Conservation (phyloP, 2,888 invertebrate species). For the Macrostomum cliftonense region DNA sequence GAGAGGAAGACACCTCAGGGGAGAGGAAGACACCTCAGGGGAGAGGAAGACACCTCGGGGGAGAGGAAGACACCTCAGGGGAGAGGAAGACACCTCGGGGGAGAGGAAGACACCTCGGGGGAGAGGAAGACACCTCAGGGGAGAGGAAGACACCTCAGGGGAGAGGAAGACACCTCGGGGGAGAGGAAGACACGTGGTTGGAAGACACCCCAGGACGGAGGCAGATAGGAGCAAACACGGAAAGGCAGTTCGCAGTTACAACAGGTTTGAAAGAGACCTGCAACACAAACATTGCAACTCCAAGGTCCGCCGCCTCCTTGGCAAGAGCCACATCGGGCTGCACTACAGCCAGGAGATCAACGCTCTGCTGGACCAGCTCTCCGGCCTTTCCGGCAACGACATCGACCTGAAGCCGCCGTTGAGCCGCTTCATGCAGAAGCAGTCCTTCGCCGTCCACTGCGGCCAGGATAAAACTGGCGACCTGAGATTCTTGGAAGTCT, state of each 20-base stretch:
- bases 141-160: too few species aligned
- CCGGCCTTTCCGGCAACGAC: slow-evolving; percentile 86
- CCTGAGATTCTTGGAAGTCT: slow-evolving; percentile 46
- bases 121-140: too few species aligned
- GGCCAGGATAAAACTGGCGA: slow-evolving; percentile 69
- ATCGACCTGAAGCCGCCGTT: slow-evolving; percentile 86
- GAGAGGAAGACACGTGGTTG: too few species aligned
- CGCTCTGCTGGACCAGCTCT: slow-evolving; percentile 76
- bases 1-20: too few species aligned
- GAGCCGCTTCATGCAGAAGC: slow-evolving; percentile 79
- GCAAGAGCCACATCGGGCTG: slow-evolving; percentile 92
- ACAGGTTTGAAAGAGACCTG: too few species aligned
- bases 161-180: too few species aligned
- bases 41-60: too few species aligned
- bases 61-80: too few species aligned
- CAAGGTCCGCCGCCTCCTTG: slow-evolving; percentile 59
- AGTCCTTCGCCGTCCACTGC: slow-evolving; percentile 90
- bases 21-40: too few species aligned
- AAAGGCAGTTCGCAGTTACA: slow-evolving; percentile 30
- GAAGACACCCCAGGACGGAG: too few species aligned
- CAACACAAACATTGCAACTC: slow-evolving; percentile 40
- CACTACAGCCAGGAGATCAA: slow-evolving; percentile 94
- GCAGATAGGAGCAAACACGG: slow-evolving; percentile 2
- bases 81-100: too few species aligned
- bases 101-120: too few species aligned